Evolutionary conservation across 2,888 invertebrate genomes (phyloP).

Genomic region (Drosophila neotestacea): DNA sequence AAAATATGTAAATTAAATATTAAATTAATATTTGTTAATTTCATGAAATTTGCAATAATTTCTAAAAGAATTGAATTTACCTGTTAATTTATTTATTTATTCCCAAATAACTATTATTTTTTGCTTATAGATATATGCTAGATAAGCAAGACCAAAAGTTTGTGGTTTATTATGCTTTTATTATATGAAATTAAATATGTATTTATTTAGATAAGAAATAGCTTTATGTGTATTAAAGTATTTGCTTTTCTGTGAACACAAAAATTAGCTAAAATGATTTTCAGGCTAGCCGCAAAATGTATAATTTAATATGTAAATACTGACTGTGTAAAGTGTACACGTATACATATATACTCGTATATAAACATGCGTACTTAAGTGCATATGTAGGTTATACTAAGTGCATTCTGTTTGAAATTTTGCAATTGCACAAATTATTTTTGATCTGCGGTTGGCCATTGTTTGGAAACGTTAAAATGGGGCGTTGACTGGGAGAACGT

Average conservation of each 20-base stretch:
- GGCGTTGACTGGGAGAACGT: conserved; percentile 1
- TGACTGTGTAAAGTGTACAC: background rate
- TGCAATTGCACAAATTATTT: conserved; percentile 49
- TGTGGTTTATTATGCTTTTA: background rate
- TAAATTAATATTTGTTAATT: too few relatives aligned
- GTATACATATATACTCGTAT: conserved; percentile 1
- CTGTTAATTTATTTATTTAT: too few relatives aligned
- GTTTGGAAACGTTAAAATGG: conserved; percentile 21
- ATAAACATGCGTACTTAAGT: conserved; percentile 9
- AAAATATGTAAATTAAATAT: too few relatives aligned
- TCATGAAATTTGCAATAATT: too few relatives aligned
- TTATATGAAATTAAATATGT: background rate
- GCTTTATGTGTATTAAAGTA: too few relatives aligned
- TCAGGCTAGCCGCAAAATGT: conserved; percentile 65
- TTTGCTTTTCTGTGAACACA: conserved; percentile 16
- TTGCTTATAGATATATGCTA: too few relatives aligned
- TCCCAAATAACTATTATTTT: too few relatives aligned
- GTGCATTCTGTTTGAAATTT: conserved; percentile 50
- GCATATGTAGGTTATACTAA: background rate
- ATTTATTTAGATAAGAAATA: background rate
- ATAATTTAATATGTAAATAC: conserved; percentile 55
- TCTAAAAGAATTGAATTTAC: too few relatives aligned
- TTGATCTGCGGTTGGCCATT: conserved; percentile 60
- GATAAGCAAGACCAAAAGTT: too few relatives aligned
- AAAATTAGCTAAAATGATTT: conserved; percentile 72